Percentiles rank a stretch among this genome's conserved stretches.
phyloP scores from a whole-genome alignment of 2,888 invertebrate genomes.

The Caenorhabditis sp. region DNA sequence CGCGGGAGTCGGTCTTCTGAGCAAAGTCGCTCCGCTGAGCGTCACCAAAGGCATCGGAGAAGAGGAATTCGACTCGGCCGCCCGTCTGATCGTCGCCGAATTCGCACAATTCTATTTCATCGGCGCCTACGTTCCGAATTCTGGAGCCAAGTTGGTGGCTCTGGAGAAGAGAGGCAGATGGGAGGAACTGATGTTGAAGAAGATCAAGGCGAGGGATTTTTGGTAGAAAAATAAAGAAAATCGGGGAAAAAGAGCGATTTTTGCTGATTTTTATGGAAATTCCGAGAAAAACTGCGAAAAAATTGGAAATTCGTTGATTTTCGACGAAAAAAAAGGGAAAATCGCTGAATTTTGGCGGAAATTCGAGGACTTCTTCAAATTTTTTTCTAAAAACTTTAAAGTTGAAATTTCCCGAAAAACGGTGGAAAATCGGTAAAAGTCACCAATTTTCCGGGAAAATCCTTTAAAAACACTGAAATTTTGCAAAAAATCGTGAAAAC shows the following conservation, averaged over 20 bases:
- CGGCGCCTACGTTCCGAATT: conserved; percentile 92
- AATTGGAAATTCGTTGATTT: no score
- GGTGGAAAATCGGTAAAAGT: neutral
- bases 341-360: no score
- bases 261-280: no score
- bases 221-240: no score
- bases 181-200: conserved; percentile 91
- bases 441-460: no score
- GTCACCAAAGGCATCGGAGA: conserved; percentile 73
- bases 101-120: conserved; percentile 93
- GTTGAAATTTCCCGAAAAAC: no score
- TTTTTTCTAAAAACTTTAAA: no score
- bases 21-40: conserved; percentile 90
- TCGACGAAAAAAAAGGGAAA: no score
- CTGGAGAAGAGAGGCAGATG: conserved; percentile 91
- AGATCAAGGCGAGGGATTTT: conserved; percentile 87
- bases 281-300: neutral
- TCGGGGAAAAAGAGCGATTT: neutral
- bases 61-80: conserved; percentile 87
- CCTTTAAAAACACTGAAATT: no score
- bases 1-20: conserved; percentile 93
- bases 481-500: no score
- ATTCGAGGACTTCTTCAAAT: no score
- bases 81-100: conserved; percentile 93
- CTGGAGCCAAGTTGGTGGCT: conserved; percentile 92